Base-by-base conservation (phyloP, 2,113 vertebrate genomes). In the Rhinolophus ferrumequinum region DNA sequence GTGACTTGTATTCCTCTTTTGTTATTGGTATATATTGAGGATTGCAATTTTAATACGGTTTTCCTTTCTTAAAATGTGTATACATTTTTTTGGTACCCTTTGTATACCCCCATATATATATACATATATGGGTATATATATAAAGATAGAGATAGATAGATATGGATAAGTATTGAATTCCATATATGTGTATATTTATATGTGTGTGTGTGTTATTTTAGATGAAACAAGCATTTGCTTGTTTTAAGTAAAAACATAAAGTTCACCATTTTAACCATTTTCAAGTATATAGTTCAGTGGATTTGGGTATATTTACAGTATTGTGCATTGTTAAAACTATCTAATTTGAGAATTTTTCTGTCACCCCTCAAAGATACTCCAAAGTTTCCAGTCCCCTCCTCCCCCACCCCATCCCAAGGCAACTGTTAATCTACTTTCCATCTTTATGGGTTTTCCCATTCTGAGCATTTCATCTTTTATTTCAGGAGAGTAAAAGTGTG, bases 331-430 rank as follows among this genome's bases (percentile, higher is more conserved):
- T 12, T 18, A n/a, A 24, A 50, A 11, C 30, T 90, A 18, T 75
- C 47, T 72, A 52, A 73, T 41, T 66, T 22, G 10, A 54, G 22
- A 92, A 44, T 82, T 35, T 44, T 91, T 95, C 11, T 8, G 21
- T 58, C 8, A 41, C 12, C 22, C 8, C 3, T 15, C 28, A 35
- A 93, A 60, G 58, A 52, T 60, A 83, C 5, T 33, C 14, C 15
- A 6, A 41, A 38, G 2, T 0, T 33, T 30, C 26, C 8, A 21
- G 2, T 60, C n/a, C 6, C 41, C n/a, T 11, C 11, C 10, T 41
- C 1, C 13, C 6, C n/a, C 7, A 47, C 12, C n/a, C 1, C 6
- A 50, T 80, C 18, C 18, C 16, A 11, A 30, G 28, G 44, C 0
- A 86, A 82, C 16, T 35, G 54, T 38, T 69, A 64, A 60, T 85